Evolutionary conservation across 2,888 invertebrate species (phyloP), one percentile per base, ranked within the genome.

Genomic region (Pristionchus entomophagus): DNA sequence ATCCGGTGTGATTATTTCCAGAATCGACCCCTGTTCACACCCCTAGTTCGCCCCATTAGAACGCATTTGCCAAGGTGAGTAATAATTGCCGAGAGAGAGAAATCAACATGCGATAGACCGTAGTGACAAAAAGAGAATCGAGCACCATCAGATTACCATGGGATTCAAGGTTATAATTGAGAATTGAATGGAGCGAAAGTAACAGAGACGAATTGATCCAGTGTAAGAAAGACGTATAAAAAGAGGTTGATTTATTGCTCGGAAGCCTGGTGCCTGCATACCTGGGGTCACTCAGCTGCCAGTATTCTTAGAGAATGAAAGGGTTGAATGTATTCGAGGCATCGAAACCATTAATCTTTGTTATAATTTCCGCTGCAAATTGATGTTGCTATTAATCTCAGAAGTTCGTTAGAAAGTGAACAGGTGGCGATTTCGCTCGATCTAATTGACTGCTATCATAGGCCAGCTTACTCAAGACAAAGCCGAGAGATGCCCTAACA

Each of bases 111-210:
- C 38, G 73, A 73, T 73, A 1, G 41, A 17, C n/a, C 26, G 41
- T 26, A 73, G 73, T 73, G 73, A 41, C 26, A 73, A 73, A 73
- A 73, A 73, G n/a, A 12, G 73, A 73, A 8, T n/a, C 1, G 32
- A 32, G 65, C 14, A 10, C 38, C 41, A 29, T 41, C 38, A 73
- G 73, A 73, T 73, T 73, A 45, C 41, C 26, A 41, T 73, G 73
- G 38, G 73, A 73, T 73, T 73, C 73, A 73, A 73, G 73, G 73
- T 73, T 45, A 73, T 45, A 8, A 45, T 73, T 38, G n/a, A 38
- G 38, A 73, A 65, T 35, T 45, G 73, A 73, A n/a, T 22, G 17
- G 69, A 17, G 4, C 1, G 38, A 17, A n/a, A 32, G 45, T 41
- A 41, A 73, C 73, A 41, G 73, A 45, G 73, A 73, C 41, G 38